A percentile compares a stretch with the other conserved stretches of the same genome.
Conservation (phyloP, 2,888 invertebrate species). For the Yponomeuta sedellus region DNA sequence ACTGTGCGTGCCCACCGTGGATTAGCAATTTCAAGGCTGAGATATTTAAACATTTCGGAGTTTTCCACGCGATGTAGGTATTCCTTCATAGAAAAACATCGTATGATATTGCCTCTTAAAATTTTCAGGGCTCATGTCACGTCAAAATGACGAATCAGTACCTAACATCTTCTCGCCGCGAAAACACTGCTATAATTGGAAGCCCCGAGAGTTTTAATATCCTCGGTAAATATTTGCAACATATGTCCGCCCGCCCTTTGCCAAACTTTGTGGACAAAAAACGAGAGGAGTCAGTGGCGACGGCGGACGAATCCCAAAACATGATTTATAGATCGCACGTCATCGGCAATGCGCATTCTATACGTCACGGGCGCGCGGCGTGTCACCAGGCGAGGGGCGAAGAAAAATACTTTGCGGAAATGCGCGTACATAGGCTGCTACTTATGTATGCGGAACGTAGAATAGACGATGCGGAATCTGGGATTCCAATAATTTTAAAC, state of each 20-base stretch:
- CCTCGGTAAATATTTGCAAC: constrained; percentile 27
- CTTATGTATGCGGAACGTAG: too few relatives aligned
- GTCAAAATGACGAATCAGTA: neutral
- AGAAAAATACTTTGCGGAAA: constrained; percentile 38
- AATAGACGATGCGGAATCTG: too few relatives aligned
- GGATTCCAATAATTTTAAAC: too few relatives aligned
- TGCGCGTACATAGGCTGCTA: neutral
- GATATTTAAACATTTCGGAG: too few relatives aligned
- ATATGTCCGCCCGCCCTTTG: constrained; percentile 60
- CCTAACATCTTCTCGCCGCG: neutral
- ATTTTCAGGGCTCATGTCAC: neutral
- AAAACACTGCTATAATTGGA: neutral
- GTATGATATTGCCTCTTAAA: neutral
- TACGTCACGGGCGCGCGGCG: constrained; percentile 47
- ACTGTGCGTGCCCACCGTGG: too few relatives aligned
- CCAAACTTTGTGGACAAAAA: constrained; percentile 64
- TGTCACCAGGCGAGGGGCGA: constrained; percentile 45
- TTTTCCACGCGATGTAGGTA: too few relatives aligned
- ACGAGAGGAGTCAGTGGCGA: constrained; percentile 52
- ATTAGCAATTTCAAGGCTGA: too few relatives aligned
- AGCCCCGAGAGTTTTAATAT: neutral
- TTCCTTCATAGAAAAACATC: too few relatives aligned
- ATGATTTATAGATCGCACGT: constrained; percentile 73
- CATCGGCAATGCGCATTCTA: constrained; percentile 70
- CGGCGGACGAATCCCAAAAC: constrained; percentile 60